Base-by-base conservation (phyloP, 2,113 vertebrate species). In the Oreochromis aureus region DNA sequence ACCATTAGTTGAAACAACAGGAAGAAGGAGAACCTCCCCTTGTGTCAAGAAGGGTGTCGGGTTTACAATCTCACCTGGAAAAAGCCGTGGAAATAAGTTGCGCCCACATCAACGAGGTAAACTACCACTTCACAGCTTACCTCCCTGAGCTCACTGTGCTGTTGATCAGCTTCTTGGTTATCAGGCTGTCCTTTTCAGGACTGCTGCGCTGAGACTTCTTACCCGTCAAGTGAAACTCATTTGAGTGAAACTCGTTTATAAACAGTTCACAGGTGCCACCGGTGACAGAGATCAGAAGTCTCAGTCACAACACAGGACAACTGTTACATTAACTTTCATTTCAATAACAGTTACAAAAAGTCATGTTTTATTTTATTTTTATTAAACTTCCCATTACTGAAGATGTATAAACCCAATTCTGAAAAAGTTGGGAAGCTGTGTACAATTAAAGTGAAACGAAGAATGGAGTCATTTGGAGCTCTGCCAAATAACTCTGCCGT, bases 161-260 rank as follows among this genome's bases (percentile, higher is more conserved):
- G 11, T 22, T 0, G 19, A 69, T 69, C 63, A 13, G 63, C 34
- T 41, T 69, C 11, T 69, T 41, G 22, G 7, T 41, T 24, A 9
- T 24, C n/a, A 24, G 19, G 36, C 9, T 2, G 66, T 22, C 36
- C n/a, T 19, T 13, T 69, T 13, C 63, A 24, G 36, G 63, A 66
- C 61, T 69, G 63, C 19, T 44, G 66, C 24, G 39, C n/a, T 24
- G 12, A 44, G 36, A 71, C n/a, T 41, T 24, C 36, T 34, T 24
- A 11, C 0, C 0, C 1, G 7, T 24, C n/a, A 24, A 71, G 36
- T 9, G 19, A 71, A 69, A 39, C 36, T 71, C n/a, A 41, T 71
- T 71, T 71, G 58, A 18, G 27, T 61, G 15, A 61, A 61, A 32
- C 58, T 59, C 56, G 56, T 59, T 32, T 5, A 5, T 69, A 69